Conservation (phyloP, 2,113 vertebrate genomes). For the Cryptotis parvus region DNA sequence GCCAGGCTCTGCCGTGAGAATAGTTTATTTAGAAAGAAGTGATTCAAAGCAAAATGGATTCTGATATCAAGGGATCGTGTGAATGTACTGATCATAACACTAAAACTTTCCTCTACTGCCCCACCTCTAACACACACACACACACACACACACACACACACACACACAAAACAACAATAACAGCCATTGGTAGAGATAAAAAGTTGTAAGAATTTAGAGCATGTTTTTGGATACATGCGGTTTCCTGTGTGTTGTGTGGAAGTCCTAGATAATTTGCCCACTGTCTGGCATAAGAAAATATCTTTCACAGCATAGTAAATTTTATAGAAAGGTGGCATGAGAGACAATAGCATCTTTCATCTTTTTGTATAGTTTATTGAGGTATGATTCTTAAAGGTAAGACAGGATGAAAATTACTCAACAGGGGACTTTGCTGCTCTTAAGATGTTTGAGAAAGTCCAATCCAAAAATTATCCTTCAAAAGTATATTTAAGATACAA, state of each 20-base stretch:
- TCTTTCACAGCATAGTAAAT: background rate
- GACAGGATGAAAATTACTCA: background rate
- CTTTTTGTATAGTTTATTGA: background rate
- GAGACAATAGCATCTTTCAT: background rate
- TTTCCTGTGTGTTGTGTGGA: background rate
- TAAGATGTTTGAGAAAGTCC: background rate
- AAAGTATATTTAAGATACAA: background rate
- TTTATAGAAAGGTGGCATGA: background rate
- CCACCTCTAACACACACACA: too few species aligned
- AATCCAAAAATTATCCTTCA: background rate
- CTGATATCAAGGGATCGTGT: background rate
- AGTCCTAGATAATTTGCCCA: too few species aligned
- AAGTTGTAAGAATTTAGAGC: fast-evolving
- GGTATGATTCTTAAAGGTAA: background rate
- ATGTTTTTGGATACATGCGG: background rate
- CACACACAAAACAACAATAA: too few species aligned
- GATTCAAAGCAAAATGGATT: background rate
- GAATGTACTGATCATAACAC: background rate
- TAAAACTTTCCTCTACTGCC: background rate
- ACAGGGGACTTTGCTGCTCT: background rate
- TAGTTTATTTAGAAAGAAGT: background rate
- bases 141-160: too few species aligned
- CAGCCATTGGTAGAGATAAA: background rate
- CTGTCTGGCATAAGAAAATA: background rate
- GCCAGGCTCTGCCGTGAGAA: too few species aligned